Conservation (phyloP, 2,888 invertebrate species). For the Eupeodes latifasciatus region DNA sequence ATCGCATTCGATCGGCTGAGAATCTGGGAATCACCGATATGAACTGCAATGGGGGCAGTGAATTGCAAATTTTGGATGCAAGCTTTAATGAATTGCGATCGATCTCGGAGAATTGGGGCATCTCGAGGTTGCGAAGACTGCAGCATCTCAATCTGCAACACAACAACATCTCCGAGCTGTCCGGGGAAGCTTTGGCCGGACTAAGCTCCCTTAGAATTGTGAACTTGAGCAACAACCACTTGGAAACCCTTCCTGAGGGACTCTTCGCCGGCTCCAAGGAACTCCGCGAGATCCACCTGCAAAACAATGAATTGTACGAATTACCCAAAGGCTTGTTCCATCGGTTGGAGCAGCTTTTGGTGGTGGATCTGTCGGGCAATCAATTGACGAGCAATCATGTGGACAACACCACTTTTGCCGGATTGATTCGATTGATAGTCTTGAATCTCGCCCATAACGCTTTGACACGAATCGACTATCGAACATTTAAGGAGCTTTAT, state of each 20-base stretch:
- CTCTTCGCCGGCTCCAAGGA: slow-evolving; percentile 93
- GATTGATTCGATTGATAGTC: slow-evolving; percentile 92
- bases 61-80: slow-evolving; percentile 91
- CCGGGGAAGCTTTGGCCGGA: slow-evolving; percentile 91
- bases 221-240: slow-evolving; percentile 93
- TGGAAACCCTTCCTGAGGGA: slow-evolving; percentile 92
- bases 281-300: slow-evolving; percentile 92
- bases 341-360: slow-evolving; percentile 92
- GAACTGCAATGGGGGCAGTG: slow-evolving; percentile 88
- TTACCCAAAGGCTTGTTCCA: slow-evolving; percentile 93
- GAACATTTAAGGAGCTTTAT: slow-evolving; percentile 94
- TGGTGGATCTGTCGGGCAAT: slow-evolving; percentile 93
- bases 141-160: slow-evolving; percentile 92
- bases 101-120: slow-evolving; percentile 90
- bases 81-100: slow-evolving; percentile 91
- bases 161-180: slow-evolving; percentile 93
- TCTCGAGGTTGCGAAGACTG: slow-evolving; percentile 90
- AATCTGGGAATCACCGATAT: slow-evolving; percentile 88
- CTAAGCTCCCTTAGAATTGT: slow-evolving; percentile 91
- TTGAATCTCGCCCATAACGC: slow-evolving; percentile 94
- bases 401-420: slow-evolving; percentile 94
- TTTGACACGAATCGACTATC: slow-evolving; percentile 91
- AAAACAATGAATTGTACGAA: slow-evolving; percentile 93
- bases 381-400: slow-evolving; percentile 93
- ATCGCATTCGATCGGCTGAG: slow-evolving; percentile 91